Evolutionary conservation across 2,113 vertebrate genomes (phyloP), one percentile per base, ranked within the genome.

Genomic region (Nansenia antarctica): DNA sequence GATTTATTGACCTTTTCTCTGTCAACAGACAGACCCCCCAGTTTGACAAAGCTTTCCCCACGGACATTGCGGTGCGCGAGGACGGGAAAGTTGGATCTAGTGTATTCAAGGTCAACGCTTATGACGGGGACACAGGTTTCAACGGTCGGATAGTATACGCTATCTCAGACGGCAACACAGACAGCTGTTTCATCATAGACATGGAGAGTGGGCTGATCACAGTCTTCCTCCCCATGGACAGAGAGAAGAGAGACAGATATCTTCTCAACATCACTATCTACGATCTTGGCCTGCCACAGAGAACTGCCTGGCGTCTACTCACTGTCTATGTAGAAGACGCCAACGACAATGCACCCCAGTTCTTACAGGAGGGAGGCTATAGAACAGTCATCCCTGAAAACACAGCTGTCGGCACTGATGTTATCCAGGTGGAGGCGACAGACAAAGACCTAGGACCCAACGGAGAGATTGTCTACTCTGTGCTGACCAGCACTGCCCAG

Each of bases 231-330:
- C 95, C 96, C 1, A 85, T 99, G 91, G 98, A 99, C 77, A 93
- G 96, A 71, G 98, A 99, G 69, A 96, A 91, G 73, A 94, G 85
- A 42, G 95, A 97, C 67, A 86, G 92, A 2, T 99, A 99, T 86
- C 86, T 98, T 52, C 94, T 99, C 66, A 99, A 99, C 74, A 86
- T 99, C 67, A 99, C 96, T 0, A 83, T 97, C 71, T 98, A 96
- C 67, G 98, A 99, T 78, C 91, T 98, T 74, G 98, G 98, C 18
- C 91, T 90, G n/a, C 96, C 96, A 1, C 96, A 95, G 65, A 96
- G 94, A 78, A 91, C 93, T 26, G 85, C 93, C 0, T 99, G 96
- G 96, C 92, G 93, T 70, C 84, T 98, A 62, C 84, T 99, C 60
- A 96, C 93, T 14, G 73, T 99, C 67, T 93, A 94, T 20, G 88